Evolutionary conservation across 2,888 invertebrate genomes (phyloP), one percentile per base, ranked within the genome.

Genomic region (Amiota mariae): DNA sequence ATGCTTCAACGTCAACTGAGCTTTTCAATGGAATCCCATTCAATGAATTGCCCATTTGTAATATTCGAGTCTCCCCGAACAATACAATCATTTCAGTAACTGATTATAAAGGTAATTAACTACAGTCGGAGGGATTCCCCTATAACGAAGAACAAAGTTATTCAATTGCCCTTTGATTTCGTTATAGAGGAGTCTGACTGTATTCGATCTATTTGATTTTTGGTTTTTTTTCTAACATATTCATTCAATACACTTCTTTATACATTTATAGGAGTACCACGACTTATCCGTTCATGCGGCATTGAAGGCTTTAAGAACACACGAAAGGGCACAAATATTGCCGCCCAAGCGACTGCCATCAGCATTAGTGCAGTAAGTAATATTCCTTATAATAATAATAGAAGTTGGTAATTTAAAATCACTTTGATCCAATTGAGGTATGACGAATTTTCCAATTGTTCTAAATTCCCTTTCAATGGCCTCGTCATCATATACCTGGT

Each of bases 281-380:
- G 94, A 84, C 80, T 95, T 11, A 91, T 93, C 20, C 91, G 94
- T 56, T 94, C 95, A 0, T 95, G 96, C 90, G 98, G 98, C 0
- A 92, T 94, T 81, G 98, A 98, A 89, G 98, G 98, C 8, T 99
- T 98, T 87, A 98, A 97, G 90, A 96, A 98, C 89, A 94, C 97
- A 0, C 94, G 95, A 81, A 98, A 98, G 90, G 98, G 98, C 76
- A 98, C 98, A 6, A 98, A 97, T 88, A 95, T 98, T 85, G 98
- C 98, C 56, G 98, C 98, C 1, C 98, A 99, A 90, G 96, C 98
- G 12, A 96, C 98, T 36, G 98, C 96, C 36, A 93, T 97, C 72
- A 93, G 92, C 74, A 90, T 97, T 81, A 94, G 95, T 79, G 91
- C 91, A 74, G 96, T 96, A 91, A 91, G 92, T 77, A 48, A 8